Evolutionary conservation across 2,113 vertebrate genomes (phyloP), one percentile per base, ranked within the genome.

Genomic region (Cyprinodon tularosa): DNA sequence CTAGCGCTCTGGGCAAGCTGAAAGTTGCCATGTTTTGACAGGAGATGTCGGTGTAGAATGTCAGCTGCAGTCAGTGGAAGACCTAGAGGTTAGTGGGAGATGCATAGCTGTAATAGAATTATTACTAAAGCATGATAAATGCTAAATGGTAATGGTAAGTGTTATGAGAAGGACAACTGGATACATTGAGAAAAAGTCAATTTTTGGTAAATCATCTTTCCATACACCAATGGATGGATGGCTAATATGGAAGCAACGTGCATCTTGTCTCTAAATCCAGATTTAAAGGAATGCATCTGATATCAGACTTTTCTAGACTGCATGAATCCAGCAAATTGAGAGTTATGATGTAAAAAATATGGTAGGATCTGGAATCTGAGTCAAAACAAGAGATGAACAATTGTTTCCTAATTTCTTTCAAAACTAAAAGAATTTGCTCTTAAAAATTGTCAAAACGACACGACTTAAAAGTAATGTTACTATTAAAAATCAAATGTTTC

Each of bases 11-110:
- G 81, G 86, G 78, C 80, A 78, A 74, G 75, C 67, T 47, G 66
- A 82, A 82, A 86, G 90, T 88, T 90, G 90, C 89, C 86, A 83
- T 85, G 84, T 88, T 91, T 89, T 90, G 86, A 84, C 86, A 87
- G 84, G 81, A 84, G 82, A 80, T 79, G 79, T 89, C 84, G 72
- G 87, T 68, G 79, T 37, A 84, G 87, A 88, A 90, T 88, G 90
- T 89, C 88, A 80, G 76, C 64, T 76, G 71, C 74, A 79, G 78
- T 89, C 85, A 77, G 66, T 84, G 86, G 81, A 75, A 86, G 85
- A 83, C 68, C 82, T 78, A 60, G 79, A 78, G 80, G 82, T 88
- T 81, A 71, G 79, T 67, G 76, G 76, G 83, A 87, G 82, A 90
- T 89, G 84, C 78, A 62, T 74, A 77, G 68, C 71, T 7, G 76